Evolutionary conservation across 2,797 vertebrate species (phyloP), one percentile per base, ranked within the genome.

Genomic region (Acropternis orthonyx): DNA sequence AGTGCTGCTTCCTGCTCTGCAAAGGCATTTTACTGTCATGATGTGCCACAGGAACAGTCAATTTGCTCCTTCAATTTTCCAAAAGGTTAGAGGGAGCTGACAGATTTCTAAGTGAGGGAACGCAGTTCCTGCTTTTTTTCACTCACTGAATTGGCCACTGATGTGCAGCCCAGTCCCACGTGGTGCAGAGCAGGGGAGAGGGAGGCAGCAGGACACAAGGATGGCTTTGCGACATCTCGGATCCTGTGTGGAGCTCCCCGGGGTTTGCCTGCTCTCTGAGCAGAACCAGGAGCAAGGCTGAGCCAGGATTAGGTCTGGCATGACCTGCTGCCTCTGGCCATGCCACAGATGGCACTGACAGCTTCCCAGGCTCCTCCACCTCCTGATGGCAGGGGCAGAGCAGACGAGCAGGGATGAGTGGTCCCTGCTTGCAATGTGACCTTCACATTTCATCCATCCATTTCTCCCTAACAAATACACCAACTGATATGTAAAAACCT

Each of bases 381-480:
- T 28, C 51, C 21, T 3, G 20, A 7, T 48, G 37, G 71, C 67
- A 8, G 30, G 46, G 59, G 19, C 69, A 54, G 51, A 49, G 19
- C 82, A 92, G 79, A 56, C 44, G 16, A 21, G 67, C 48, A 62
- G 51, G 37, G 78, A 73, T 0, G 5, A 55, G 54, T 2, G 48
- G 69, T 14, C 76, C 58, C 69, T 78, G 80, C 69, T 84, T 84
- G 83, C 96, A 91, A 22, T 48, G 86, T 91, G 51, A 95, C 95
- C 94, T 96, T 95, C 84, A 43, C 39, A 2, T 27, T 4, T 73
- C 67, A 73, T 17, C 89, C 92, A 6, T 3, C 63, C 59, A 1
- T 32, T 54, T 59, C 77, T 46, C 46, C 59, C 30, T 2, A 27
- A 37, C 82, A 82, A 12, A 49, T 0, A 30, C 52, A 24, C 2